Evolutionary conservation across 1,140 invertebrate genomes (phyloP), one percentile per base, ranked within the genome.

Genomic region (Neodiprion pinetum): DNA sequence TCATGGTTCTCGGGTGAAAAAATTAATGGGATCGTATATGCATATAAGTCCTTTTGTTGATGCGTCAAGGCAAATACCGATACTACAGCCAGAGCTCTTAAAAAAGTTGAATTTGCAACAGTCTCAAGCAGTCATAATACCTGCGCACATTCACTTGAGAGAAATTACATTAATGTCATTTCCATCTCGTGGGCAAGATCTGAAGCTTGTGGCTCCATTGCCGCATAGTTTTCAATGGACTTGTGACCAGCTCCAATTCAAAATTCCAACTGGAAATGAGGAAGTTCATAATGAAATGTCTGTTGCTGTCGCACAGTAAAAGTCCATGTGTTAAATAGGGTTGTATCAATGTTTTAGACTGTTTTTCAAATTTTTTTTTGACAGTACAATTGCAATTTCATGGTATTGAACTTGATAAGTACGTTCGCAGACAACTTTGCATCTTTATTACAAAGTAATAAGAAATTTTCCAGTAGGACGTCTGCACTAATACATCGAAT

Each of bases 91-190:
- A 65, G 21, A 81, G 7, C 21, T 89, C 8, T 48, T 86, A 8
- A 0, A 71, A 0, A 8, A 78, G 0, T 66, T 88, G 11, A 23
- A 79, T 67, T 8, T 84, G 23, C 65, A 12, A 1, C n/a, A n/a
- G 14, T 17, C 1, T 0, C 74, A 83, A 21, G 79, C 78, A 73
- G 10, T 77, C 1, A 80, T 89, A 14, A 85, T 90, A 78, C 89
- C 89, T n/a, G 49, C 71, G 21, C 89, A 90, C 70, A 73, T 85
- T 73, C 89, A 90, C 72, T 72, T 89, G 1, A 82, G 75, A 74
- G 77, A 75, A 67, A 68, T 86, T 2, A 49, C 40, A 53, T 67
- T 90, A 71, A 73, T 73, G 1, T 72, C 75, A 8, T 86, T 80
- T 72, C 66, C 67, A 9, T 48, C 48, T 11, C 73, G 73, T n/a